These are phyloP conservation scores for Halisarca cf. caerulea DNA, from an alignment of 37 sponge, comb jelly and placozoan genomes.

Conservation along the genomic window DNA sequence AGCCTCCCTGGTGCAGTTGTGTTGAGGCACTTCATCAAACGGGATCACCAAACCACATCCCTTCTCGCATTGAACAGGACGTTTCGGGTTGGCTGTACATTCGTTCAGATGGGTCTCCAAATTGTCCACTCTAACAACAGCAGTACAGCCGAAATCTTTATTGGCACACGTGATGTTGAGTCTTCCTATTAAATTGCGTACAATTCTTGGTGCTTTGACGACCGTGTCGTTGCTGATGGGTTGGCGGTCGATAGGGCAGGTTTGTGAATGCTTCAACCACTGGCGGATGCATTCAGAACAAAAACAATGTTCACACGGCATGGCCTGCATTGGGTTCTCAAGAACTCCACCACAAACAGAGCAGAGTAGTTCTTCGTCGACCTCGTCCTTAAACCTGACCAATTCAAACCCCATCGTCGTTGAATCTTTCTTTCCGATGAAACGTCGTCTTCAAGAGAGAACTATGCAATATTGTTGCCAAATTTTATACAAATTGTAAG, in stretches of 20 bases:
- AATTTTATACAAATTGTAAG: neutral
- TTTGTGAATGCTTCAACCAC: constrained; percentile 87
- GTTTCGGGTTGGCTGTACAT: constrained; percentile 88
- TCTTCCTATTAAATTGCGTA: constrained; percentile 84
- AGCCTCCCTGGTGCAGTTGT: constrained; percentile 75
- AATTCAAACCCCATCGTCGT: constrained; percentile 88
- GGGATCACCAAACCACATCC: constrained; percentile 90
- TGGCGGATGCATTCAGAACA: constrained; percentile 86
- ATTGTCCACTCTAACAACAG: constrained; percentile 70
- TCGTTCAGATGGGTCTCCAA: constrained; percentile 71
- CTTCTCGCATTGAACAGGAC: constrained; percentile 83
- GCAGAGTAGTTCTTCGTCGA: constrained; percentile 95
- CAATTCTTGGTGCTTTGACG: constrained; percentile 85
- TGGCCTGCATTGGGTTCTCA: constrained; percentile 81
- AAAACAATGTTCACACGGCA: constrained; percentile 94
- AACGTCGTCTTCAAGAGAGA: too few relatives aligned
- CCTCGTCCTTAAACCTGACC: constrained; percentile 74
- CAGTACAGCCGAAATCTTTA: constrained; percentile 82
- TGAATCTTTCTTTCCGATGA: neutral
- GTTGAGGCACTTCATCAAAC: constrained; percentile 79
- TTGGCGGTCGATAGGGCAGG: constrained; percentile 90
- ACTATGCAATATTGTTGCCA: neutral
- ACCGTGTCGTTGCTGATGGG: constrained; percentile 71
- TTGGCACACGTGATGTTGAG: constrained; percentile 89
- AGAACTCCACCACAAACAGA: constrained; percentile 89